Conservation (phyloP, 2,888 invertebrate genomes). For the Drosophila dives region DNA sequence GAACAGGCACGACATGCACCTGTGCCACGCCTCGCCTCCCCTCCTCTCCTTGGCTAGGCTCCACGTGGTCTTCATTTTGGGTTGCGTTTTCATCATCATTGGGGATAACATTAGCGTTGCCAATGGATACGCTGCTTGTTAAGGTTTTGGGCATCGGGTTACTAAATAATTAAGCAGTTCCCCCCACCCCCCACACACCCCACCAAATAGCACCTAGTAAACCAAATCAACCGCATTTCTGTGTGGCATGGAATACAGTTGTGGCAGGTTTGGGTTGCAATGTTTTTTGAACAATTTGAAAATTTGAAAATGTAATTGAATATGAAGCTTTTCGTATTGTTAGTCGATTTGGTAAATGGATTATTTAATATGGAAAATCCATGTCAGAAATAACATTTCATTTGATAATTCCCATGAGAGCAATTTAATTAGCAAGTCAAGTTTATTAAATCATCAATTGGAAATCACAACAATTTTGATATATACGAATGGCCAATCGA, state of each 20-base stretch:
- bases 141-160: conserved; percentile 65
- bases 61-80: not conserved
- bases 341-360: not conserved
- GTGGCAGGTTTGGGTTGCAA: not conserved
- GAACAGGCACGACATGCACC: not conserved
- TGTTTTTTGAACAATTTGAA: not conserved
- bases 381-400: not conserved
- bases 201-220: conserved; percentile 42
- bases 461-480: not conserved
- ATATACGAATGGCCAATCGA: too few relatives aligned
- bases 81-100: conserved; percentile 12
- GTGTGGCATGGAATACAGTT: not conserved
- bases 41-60: not conserved
- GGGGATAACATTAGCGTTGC: conserved; percentile 47
- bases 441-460: too few relatives aligned
- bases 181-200: conserved; percentile 10
- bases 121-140: conserved; percentile 54
- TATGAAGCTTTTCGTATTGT: not conserved
- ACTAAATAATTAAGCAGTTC: conserved; percentile 74
- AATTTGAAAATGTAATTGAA: conserved; percentile 23
- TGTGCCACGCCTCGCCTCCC: not conserved
- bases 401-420: not conserved
- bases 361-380: not conserved
- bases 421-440: not conserved
- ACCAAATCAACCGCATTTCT: conserved; percentile 54